Conservation (phyloP, 2,888 invertebrate genomes). For the Caenorhabditis sulstoni region DNA sequence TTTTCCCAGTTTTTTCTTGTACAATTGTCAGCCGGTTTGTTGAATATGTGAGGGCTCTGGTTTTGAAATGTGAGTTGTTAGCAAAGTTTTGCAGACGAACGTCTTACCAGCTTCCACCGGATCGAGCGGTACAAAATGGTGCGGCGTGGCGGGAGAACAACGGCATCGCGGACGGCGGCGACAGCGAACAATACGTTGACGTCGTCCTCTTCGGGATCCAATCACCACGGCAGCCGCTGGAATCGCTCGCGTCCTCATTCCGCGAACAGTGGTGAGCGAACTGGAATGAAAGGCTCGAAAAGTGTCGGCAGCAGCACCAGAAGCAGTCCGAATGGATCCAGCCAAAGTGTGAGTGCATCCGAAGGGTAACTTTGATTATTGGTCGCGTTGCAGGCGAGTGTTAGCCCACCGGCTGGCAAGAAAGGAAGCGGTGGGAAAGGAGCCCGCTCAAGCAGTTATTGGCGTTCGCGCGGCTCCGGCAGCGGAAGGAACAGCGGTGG, state of each 20-base stretch:
- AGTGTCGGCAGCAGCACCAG: conserved; percentile 22
- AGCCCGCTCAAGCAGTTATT: conserved; percentile 30
- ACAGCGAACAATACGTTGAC: conserved; percentile 13
- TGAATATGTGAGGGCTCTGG: conserved; percentile 1
- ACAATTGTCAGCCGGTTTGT: conserved; percentile 12
- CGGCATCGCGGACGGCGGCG: conserved; percentile 5
- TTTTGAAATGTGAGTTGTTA: too few relatives aligned
- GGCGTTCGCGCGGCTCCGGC: conserved; percentile 37
- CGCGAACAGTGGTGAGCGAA: conserved; percentile 14
- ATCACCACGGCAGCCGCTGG: conserved; percentile 26
- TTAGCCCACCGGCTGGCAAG: conserved; percentile 14
- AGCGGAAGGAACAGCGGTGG: conserved; percentile 9
- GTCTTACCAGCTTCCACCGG: neutral
- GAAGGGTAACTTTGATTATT: neutral
- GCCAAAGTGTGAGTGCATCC: conserved; percentile 20
- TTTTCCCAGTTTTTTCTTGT: conserved; percentile 22
- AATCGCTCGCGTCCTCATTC: conserved; percentile 28
- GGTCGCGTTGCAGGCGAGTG: conserved; percentile 14
- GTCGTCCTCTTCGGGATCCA: conserved; percentile 25
- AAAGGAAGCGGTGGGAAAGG: conserved; percentile 16
- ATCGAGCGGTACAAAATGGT: conserved; percentile 47
- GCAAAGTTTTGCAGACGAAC: conserved; percentile 1
- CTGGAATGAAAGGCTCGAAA: conserved; percentile 19
- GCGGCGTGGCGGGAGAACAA: conserved; percentile 49
- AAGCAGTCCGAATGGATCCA: conserved; percentile 36